Conservation (phyloP, 2,113 vertebrate species). For the Leptobrachium ailaonicum region DNA sequence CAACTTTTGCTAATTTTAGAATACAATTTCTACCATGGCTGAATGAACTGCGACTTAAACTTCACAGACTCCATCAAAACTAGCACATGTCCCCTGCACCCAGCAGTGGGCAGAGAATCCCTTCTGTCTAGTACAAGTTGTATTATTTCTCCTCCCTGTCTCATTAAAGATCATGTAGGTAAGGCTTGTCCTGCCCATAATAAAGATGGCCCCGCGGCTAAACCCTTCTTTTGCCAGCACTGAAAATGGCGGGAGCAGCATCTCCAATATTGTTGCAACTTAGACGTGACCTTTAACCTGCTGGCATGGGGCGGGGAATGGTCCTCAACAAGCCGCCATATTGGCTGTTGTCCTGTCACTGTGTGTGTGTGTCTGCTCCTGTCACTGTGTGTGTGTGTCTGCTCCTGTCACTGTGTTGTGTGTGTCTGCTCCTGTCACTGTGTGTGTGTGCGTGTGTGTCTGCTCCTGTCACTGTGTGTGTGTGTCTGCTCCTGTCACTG, state of each 20-base stretch:
- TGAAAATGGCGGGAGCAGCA: conserved; percentile 68
- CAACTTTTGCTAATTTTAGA: no score
- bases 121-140: neutral
- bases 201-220: neutral
- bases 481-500: no score
- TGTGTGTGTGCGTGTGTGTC: no score
- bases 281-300: conserved; percentile 74
- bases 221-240: conserved; percentile 52
- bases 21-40: no score
- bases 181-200: neutral
- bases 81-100: neutral
- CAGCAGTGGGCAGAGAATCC: neutral
- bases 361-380: no score
- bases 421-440: no score
- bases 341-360: conserved; percentile 96
- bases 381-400: no score
- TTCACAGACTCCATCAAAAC: no score
- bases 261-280: conserved; percentile 67
- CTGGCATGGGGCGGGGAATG: conserved; percentile 65
- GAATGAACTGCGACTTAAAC: no score
- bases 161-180: neutral
- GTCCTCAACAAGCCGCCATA: conserved; percentile 88
- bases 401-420: no score
- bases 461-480: no score
- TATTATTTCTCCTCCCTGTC: neutral